Evolutionary conservation across 2,797 vertebrate species (phyloP).

Genomic region (Astyanax mexicanus): DNA sequence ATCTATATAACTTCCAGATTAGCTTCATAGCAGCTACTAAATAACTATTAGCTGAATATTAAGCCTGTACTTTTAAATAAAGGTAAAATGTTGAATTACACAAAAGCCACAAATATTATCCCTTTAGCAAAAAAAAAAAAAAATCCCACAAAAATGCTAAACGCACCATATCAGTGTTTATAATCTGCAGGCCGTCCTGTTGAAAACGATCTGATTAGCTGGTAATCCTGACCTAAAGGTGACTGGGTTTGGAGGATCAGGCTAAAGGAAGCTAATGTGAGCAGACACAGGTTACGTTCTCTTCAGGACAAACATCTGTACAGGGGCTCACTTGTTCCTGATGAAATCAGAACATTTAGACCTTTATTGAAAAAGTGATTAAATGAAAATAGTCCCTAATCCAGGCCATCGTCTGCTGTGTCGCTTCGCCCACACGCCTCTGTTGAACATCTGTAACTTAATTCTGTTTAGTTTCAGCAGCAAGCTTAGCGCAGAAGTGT

Average conservation of each 20-base stretch:
- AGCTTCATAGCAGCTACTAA: neutral
- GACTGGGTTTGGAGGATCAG: slow-evolving; percentile 44
- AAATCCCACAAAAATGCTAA: slow-evolving; percentile 1
- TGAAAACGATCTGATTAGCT: slow-evolving; percentile 38
- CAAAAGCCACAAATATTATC: neutral
- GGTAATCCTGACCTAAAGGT: slow-evolving; percentile 45
- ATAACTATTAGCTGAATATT: neutral
- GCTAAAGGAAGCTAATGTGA: slow-evolving; percentile 52
- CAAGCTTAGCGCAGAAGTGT: slow-evolving; percentile 68
- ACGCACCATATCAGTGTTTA: slow-evolving; percentile 21
- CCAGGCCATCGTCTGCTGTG: slow-evolving; percentile 48
- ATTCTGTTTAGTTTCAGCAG: slow-evolving; percentile 68
- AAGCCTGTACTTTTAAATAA: neutral
- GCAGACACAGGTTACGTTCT: slow-evolving; percentile 39
- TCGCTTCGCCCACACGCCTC: slow-evolving; percentile 57
- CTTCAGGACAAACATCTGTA: slow-evolving; percentile 57
- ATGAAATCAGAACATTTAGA: slow-evolving; percentile 53
- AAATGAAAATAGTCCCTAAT: slow-evolving; percentile 65
- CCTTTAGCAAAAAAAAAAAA: neutral
- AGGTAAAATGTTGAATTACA: neutral
- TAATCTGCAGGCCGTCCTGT: slow-evolving; percentile 19
- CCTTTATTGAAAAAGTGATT: slow-evolving; percentile 61
- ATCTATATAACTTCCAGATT: neutral
- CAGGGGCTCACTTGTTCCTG: slow-evolving; percentile 59
- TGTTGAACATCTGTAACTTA: slow-evolving; percentile 66